phyloP scores from a whole-genome alignment of 2,797 vertebrate species.

The Gobio occitaniae region DNA sequence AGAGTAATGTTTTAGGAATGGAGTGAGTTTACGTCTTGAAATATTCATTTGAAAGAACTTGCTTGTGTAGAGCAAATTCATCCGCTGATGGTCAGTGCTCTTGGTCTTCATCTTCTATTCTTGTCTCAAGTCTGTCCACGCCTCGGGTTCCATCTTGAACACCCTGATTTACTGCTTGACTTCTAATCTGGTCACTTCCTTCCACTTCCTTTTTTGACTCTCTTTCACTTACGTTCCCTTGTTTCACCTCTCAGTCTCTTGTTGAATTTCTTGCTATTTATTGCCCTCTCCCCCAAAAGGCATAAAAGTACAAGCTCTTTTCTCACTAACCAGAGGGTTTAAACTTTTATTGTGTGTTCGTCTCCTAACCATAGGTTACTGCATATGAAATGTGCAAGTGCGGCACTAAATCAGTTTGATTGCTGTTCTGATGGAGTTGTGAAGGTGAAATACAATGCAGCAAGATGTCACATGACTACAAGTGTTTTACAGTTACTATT shows the following conservation, averaged over 20 bases:
- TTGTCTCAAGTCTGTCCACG: not conserved
- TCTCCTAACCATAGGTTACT: not conserved
- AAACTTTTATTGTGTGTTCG: constrained; percentile 5
- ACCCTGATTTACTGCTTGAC: not conserved
- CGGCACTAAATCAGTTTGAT: constrained; percentile 29
- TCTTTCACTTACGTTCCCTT: not conserved
- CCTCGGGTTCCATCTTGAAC: not conserved
- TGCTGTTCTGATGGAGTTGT: not conserved
- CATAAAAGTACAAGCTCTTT: constrained; percentile 26
- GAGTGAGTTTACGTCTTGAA: constrained; percentile 66
- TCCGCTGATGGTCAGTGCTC: constrained; percentile 65
- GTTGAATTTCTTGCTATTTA: constrained; percentile 23
- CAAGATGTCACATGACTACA: constrained; percentile 4
- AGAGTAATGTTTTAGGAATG: constrained; percentile 57
- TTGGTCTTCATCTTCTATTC: constrained; percentile 58
- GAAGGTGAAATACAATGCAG: constrained; percentile 20
- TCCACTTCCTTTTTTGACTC: constrained; percentile 56
- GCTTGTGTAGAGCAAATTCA: constrained; percentile 71
- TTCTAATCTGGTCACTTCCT: constrained; percentile 64
- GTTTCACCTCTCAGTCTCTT: not conserved
- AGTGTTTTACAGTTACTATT: not conserved
- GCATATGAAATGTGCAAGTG: constrained; percentile 40
- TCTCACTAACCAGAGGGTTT: constrained; percentile 7
- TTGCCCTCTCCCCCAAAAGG: not conserved
- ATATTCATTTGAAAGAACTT: constrained; percentile 77